phyloP scores from a whole-genome alignment of 2,797 vertebrate species.

The Diplodus sargus region DNA sequence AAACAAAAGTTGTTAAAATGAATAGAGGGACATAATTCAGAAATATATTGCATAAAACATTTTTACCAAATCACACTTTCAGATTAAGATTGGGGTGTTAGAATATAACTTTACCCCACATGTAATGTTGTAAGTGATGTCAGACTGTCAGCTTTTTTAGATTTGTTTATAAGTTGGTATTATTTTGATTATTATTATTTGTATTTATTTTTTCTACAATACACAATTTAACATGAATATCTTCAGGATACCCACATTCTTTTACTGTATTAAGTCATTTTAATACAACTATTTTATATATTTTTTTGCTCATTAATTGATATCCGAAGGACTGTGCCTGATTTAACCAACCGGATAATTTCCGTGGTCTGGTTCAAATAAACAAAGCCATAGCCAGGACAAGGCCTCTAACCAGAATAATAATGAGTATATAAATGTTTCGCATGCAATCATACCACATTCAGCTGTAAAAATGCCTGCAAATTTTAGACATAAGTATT shows the following conservation, averaged over 20 bases:
- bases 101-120: background rate
- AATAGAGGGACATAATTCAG: background rate
- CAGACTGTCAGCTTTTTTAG: too few relatives aligned
- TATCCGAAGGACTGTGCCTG: background rate
- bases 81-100: too few relatives aligned
- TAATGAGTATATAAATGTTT: background rate
- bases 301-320: background rate
- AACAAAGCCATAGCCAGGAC: background rate
- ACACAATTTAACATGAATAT: too few relatives aligned
- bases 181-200: too few relatives aligned
- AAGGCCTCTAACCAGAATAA: background rate
- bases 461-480: background rate
- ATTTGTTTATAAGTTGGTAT: too few relatives aligned
- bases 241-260: too few relatives aligned
- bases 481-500: background rate
- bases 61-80: too few relatives aligned
- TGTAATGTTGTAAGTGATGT: background rate
- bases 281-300: rapidly evolving
- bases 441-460: background rate
- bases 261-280: too few relatives aligned
- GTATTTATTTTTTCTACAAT: too few relatives aligned
- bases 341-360: background rate
- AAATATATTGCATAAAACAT: too few relatives aligned
- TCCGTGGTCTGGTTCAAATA: background rate
- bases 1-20: background rate